phyloP scores from a whole-genome alignment of 2,113 vertebrate species.

The Oxygymnocypris stewartii region DNA sequence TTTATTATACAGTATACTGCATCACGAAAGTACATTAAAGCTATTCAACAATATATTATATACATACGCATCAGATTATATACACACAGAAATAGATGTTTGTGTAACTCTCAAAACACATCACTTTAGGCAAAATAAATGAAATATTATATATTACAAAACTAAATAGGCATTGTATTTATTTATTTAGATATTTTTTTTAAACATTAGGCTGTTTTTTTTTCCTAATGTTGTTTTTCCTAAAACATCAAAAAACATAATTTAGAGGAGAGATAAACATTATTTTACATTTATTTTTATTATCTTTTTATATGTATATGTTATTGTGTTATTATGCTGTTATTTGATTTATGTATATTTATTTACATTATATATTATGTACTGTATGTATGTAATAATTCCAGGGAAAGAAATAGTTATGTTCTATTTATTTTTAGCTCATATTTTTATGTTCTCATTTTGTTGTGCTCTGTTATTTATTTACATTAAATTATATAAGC shows the following conservation, averaged over 20 bases:
- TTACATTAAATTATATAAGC: background rate
- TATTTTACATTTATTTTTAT: background rate
- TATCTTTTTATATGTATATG: background rate
- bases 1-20: background rate
- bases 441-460: too few relatives aligned
- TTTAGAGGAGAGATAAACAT: background rate
- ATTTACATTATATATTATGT: background rate
- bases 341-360: too few relatives aligned
- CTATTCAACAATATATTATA: too few relatives aligned
- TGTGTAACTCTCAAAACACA: background rate
- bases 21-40: background rate
- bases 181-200: background rate
- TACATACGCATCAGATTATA: too few relatives aligned
- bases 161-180: background rate
- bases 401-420: too few relatives aligned
- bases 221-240: background rate
- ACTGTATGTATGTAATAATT: background rate
- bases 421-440: too few relatives aligned
- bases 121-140: background rate
- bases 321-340: background rate
- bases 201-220: background rate
- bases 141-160: background rate
- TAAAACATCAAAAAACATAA: background rate
- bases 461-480: background rate
- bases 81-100: background rate